Evolutionary conservation across 1,140 invertebrate genomes (phyloP), one percentile per base, ranked within the genome.

Genomic region (Olivierus martensii): DNA sequence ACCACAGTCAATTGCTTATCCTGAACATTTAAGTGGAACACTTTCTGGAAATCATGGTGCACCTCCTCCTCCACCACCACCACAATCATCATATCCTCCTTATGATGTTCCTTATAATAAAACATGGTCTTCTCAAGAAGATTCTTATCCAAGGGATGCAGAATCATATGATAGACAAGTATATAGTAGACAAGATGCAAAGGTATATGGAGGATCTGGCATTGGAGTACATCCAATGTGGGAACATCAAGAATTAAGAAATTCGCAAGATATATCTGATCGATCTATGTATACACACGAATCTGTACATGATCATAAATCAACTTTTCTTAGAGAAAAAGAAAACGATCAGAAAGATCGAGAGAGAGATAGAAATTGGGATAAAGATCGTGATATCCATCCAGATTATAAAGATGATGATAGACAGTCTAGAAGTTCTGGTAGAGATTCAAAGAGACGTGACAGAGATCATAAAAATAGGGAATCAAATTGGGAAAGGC

Each of bases 401-500:
- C 28, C 28, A 28, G 50, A 52, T 21, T 56, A 52, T 21, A 56
- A 52, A 48, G 52, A 53, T 18, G 46, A 48, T 17, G 55, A 56
- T 38, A 49, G 46, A n/a, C 10, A 19, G 3, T 28, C 22, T 43
- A n/a, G 51, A 6, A 19, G 12, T 5, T 17, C 42, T 11, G 56
- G 61, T n/a, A 57, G 56, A 28, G 58, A 56, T 18, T 52, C 44
- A 9, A 56, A 59, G 49, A 51, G 50, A 42, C 60, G 50, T 46
- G 55, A 61, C 19, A 59, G 48, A 43, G 55, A 35, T 50, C 55
- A 61, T 38, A 66, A 66, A 51, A 60, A 62, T 6, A 46, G 59
- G 52, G 52, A 55, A 15, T 53, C 57, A 14, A 54, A 53, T 17
- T 56, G 52, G 43, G 57, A 53, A 38, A 42, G 52, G 17, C 34